phyloP scores from a whole-genome alignment of 2,888 invertebrate species.

The Macaria liturata region DNA sequence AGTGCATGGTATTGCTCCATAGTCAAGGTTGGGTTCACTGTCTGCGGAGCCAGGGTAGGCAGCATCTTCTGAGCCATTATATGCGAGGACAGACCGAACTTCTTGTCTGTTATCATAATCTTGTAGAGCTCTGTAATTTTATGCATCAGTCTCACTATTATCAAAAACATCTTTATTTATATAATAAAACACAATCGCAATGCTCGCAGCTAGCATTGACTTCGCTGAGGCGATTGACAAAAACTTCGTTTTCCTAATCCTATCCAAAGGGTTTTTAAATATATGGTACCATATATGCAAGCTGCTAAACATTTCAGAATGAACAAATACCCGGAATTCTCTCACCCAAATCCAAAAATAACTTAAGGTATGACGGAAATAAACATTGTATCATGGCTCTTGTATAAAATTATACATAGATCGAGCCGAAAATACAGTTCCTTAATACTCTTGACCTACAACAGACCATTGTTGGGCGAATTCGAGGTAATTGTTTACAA shows the following conservation, averaged over 20 bases:
- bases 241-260: background rate
- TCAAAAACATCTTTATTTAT: background rate
- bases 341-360: background rate
- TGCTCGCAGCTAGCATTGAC: background rate
- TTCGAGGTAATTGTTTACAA: constrained; percentile 8
- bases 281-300: constrained; percentile 22
- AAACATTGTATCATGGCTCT: too few relatives aligned
- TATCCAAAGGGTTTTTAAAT: background rate
- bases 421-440: background rate
- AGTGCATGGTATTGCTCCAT: constrained; percentile 66
- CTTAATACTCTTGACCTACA: background rate
- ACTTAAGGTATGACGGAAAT: too few relatives aligned
- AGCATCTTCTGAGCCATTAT: constrained; percentile 97
- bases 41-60: constrained; percentile 95
- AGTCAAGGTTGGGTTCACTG: constrained; percentile 89
- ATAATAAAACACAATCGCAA: too few relatives aligned
- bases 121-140: constrained; percentile 92
- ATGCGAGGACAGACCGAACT: constrained; percentile 94
- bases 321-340: constrained; percentile 12
- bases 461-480: background rate
- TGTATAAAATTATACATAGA: too few relatives aligned
- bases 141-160: background rate
- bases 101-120: constrained; percentile 94
- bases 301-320: background rate
- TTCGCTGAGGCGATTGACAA: constrained; percentile 13